Base-by-base conservation (phyloP, 2,888 invertebrate species). In the Lasioglossum vierecki region DNA sequence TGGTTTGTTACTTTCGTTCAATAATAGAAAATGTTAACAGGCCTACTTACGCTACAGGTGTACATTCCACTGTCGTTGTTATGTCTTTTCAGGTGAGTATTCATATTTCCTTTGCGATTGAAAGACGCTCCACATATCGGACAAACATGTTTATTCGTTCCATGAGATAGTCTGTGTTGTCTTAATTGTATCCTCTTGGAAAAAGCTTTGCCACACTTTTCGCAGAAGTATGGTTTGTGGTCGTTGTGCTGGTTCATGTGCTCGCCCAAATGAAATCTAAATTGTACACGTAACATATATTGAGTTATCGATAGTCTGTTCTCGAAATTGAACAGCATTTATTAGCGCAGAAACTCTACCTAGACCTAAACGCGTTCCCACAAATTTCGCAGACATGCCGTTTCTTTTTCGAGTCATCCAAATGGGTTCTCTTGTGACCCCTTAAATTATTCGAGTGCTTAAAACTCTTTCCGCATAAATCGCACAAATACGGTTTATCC, bases 241-340 rank as follows among this genome's bases (percentile, higher is more conserved):
- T 91, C 94, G 71, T 93, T 94, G 86, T 96, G 96, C 15, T 95
- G 93, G 80, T 95, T 95, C 93, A 95, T 94, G 87, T 96, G 96
- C 75, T 95, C 95, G 63, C 95, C 94, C 41, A 96, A 93, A 87
- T 95, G 95, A 90, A 95, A 95, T 83, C 95, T 94, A 75, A 93
- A 86, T 77, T 66, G 80, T 15, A 53, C 3, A 78, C 22, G 44
- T 22, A 41, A 73, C 15, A 44, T 26, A 30, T 5, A 72, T 53
- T 72, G 13, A 74, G 30, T 30, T 49, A 53, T 49, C 18, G 26
- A 53, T 30, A 72, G 70, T 77, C 81, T 30, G 60, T 68, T 63
- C 71, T 22, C 6, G 60, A 60, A 35, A 75, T 39, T 18, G 44
- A 57, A 57, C 22, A 57, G 11, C 63, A 76, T 4, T 76, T 49